Evolutionary conservation across 2,113 vertebrate genomes (phyloP).

Genomic region (Benitochromis conjunctus): DNA sequence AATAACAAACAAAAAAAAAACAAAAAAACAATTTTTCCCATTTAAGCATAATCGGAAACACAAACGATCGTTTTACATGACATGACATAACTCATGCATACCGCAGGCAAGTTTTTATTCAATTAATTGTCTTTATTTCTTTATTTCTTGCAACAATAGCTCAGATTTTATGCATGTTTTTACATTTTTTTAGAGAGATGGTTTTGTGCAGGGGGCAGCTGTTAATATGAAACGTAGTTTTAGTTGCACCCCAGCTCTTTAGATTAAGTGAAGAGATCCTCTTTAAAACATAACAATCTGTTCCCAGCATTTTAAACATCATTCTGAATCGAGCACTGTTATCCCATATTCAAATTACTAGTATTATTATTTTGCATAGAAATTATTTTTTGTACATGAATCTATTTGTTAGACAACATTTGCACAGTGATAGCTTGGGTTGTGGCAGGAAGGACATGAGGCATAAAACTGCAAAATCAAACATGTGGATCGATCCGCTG

Average conservation of each 20-base stretch:
- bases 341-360: not conserved
- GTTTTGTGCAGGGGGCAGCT: not conserved
- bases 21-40: not conserved
- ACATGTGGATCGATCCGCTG: not conserved
- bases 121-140: fast-evolving
- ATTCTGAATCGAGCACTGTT: not conserved
- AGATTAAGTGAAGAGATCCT: not conserved
- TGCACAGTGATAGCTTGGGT: not conserved
- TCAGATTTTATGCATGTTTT: not conserved
- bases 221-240: not conserved
- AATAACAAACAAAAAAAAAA: not conserved
- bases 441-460: not conserved
- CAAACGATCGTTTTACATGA: not conserved
- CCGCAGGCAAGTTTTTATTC: not conserved
- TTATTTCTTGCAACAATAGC: not conserved
- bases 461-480: not conserved
- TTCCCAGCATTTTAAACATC: not conserved
- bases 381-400: not conserved
- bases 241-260: not conserved
- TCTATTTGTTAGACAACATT: not conserved
- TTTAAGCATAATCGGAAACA: not conserved
- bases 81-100: not conserved
- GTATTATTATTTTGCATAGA: not conserved
- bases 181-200: not conserved
- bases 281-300: not conserved